Conservation (phyloP, 2,797 vertebrate species). For the Scomberomorus guttatus region DNA sequence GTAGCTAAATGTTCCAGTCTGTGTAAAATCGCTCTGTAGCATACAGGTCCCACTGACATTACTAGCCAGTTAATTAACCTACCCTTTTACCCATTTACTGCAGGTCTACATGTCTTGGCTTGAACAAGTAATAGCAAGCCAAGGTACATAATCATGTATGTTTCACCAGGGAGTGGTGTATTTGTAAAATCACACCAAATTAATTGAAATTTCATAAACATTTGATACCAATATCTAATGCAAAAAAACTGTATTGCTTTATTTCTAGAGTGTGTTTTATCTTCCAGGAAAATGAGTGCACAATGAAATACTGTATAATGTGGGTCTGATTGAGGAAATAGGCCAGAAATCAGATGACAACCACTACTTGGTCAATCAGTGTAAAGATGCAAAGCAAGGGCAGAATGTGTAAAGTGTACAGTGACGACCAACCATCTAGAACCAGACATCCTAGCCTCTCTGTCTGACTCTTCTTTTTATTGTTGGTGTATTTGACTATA, state of each 20-base stretch:
- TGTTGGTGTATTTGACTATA: neutral
- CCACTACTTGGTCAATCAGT: slow-evolving; percentile 15
- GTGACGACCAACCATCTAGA: neutral
- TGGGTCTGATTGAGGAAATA: neutral
- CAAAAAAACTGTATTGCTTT: neutral
- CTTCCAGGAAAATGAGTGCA: neutral
- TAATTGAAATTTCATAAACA: neutral
- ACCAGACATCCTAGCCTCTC: neutral
- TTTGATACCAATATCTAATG: neutral
- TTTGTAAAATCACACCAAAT: neutral
- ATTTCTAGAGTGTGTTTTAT: neutral
- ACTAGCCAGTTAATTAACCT: slow-evolving; percentile 16
- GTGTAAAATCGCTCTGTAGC: neutral
- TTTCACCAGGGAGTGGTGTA: neutral
- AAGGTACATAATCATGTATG: neutral
- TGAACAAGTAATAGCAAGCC: neutral
- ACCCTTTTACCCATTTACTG: slow-evolving; percentile 3
- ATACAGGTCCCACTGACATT: slow-evolving; percentile 3
- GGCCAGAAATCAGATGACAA: slow-evolving; percentile 1
- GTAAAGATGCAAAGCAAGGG: neutral
- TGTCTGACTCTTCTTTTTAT: neutral
- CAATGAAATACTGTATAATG: neutral
- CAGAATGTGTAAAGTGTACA: neutral
- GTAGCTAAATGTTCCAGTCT: neutral
- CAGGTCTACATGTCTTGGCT: neutral